A percentile compares a stretch with the other conserved stretches of the same genome.
These are phyloP conservation scores for Illadopsis cleaveri DNA, from an alignment of 2,113 vertebrate species.

Conservation along the genomic window DNA sequence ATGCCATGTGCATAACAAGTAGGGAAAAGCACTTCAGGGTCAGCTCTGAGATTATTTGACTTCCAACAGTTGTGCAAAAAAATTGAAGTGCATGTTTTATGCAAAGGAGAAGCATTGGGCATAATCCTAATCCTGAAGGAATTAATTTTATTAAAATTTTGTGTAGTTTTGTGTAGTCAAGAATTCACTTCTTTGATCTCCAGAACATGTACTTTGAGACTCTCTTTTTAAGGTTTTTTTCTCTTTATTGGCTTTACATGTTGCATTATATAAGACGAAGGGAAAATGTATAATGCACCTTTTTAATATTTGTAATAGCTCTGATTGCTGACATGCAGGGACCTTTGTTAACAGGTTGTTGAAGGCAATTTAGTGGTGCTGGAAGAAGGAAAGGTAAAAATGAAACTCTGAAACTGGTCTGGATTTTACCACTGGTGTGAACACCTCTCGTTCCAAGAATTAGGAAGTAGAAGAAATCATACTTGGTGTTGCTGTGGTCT, in stretches of 20 bases:
- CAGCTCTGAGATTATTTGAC: not conserved
- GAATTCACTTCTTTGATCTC: not conserved
- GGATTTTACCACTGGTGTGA: not conserved
- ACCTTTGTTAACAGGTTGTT: not conserved
- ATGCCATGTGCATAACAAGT: not conserved
- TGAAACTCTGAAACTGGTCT: not conserved
- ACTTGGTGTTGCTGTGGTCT: not conserved
- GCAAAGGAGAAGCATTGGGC: not conserved
- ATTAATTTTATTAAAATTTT: no score
- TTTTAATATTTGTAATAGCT: not conserved
- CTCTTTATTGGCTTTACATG: not conserved
- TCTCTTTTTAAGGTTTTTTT: not conserved
- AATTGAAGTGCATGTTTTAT: not conserved
- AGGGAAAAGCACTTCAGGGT: not conserved
- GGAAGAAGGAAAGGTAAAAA: not conserved
- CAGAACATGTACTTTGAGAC: not conserved
- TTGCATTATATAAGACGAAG: not conserved
- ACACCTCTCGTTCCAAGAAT: not conserved
- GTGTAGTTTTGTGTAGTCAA: not conserved
- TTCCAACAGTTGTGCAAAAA: not conserved
- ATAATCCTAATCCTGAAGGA: not conserved
- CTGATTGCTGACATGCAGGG: not conserved
- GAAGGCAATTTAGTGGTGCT: not conserved
- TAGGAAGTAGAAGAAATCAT: not conserved
- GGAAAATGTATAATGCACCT: not conserved